Evolutionary conservation across 2,113 vertebrate species (phyloP).

Genomic region (Astur gentilis): DNA sequence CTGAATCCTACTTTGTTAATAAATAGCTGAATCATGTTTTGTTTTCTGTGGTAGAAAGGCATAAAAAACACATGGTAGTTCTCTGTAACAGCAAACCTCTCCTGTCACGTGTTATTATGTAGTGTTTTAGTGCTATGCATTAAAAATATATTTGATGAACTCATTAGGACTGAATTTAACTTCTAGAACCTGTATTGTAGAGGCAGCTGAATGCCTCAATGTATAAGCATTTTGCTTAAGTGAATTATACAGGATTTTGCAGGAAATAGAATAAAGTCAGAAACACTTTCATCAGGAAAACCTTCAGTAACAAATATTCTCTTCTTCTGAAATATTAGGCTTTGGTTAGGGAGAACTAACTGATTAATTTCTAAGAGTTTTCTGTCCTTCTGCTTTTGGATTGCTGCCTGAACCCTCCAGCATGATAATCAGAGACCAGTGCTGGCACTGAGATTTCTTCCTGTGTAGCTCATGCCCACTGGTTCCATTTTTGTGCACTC

Average conservation of each 20-base stretch:
- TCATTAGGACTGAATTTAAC: background rate
- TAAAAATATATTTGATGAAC: background rate
- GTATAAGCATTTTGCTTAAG: background rate
- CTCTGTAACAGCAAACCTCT: background rate
- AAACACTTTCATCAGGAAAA: background rate
- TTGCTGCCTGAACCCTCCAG: background rate
- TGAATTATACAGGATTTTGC: background rate
- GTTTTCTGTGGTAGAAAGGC: background rate
- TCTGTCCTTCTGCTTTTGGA: background rate
- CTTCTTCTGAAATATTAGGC: background rate
- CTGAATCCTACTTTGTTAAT: background rate
- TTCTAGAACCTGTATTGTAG: background rate
- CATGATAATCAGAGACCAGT: background rate
- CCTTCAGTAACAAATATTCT: background rate
- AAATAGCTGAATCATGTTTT: fast-evolving
- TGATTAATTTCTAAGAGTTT: background rate
- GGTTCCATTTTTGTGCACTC: background rate
- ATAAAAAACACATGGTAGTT: background rate
- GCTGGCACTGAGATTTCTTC: background rate
- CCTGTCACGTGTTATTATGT: background rate
- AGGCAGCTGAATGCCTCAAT: background rate
- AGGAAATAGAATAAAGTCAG: background rate
- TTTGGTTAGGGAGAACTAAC: background rate
- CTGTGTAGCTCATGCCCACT: background rate
- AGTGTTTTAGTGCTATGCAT: background rate